Conservation (phyloP, 2,113 vertebrate genomes). For the Rhea americana region DNA sequence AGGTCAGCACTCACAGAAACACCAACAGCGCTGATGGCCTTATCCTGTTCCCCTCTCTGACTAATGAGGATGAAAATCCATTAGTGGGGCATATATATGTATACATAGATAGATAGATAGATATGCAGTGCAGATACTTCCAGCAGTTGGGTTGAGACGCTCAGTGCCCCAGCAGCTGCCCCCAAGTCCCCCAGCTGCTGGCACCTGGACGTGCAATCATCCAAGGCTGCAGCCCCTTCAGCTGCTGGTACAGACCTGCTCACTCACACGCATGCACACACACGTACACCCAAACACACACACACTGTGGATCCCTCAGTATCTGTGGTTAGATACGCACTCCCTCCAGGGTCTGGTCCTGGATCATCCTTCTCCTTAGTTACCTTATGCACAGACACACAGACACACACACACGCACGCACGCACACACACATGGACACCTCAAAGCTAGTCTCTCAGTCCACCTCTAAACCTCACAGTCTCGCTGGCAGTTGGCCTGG, state of each 20-base stretch:
- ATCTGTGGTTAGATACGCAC: no score
- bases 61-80: not conserved
- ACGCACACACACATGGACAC: no score
- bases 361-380: no score
- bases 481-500: no score
- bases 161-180: not conserved
- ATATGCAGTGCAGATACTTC: not conserved
- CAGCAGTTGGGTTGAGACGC: not conserved
- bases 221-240: not conserved
- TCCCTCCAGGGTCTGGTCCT: no score
- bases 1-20: not conserved
- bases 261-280: fast-evolving
- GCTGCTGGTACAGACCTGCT: not conserved
- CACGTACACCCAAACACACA: no score
- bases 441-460: no score
- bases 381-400: fast-evolving
- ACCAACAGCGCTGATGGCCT: not conserved
- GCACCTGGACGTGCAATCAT: not conserved
- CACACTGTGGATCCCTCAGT: no score
- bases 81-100: no score
- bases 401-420: fast-evolving
- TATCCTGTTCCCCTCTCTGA: not conserved
- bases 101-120: not conserved
- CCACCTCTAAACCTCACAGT: no score
- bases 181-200: not conserved